These are phyloP conservation scores for Henricia sp. DNA, from an alignment of 53 echinoderm and acorn worm genomes.

Conservation along the genomic window DNA sequence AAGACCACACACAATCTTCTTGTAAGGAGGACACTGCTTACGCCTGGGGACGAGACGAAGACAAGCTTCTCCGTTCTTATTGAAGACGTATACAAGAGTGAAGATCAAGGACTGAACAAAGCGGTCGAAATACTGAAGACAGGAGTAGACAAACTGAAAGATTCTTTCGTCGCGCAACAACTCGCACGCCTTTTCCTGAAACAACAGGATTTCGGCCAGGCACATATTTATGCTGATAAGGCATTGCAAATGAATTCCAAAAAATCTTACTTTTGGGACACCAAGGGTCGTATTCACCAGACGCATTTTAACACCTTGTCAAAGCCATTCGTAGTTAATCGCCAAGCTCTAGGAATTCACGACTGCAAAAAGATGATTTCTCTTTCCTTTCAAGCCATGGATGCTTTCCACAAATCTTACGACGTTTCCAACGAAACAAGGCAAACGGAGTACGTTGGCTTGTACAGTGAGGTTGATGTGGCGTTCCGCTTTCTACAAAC, in stretches of 20 bases:
- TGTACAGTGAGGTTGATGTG: constrained; percentile 26
- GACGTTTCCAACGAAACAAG: neutral
- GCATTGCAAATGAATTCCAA: constrained; percentile 26
- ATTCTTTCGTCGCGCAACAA: constrained; percentile 62
- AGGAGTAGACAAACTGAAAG: constrained; percentile 36
- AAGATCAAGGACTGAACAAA: neutral
- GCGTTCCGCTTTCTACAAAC: constrained; percentile 30
- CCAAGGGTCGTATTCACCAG: constrained; percentile 64
- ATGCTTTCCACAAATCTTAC: constrained; percentile 36
- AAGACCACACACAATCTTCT: constrained; percentile 51
- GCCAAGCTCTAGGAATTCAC: neutral
- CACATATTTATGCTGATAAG: constrained; percentile 49
- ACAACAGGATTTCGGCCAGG: constrained; percentile 36
- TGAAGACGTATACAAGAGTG: constrained; percentile 15
- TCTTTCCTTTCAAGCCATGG: constrained; percentile 32
- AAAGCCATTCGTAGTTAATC: neutral
- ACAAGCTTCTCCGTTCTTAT: constrained; percentile 76
- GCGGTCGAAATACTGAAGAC: constrained; percentile 29
- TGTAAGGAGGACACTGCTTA: constrained; percentile 51
- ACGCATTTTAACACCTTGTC: constrained; percentile 9
- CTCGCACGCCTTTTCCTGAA: constrained; percentile 43
- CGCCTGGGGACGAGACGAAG: constrained; percentile 31
- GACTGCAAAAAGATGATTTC: neutral
- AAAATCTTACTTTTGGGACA: constrained; percentile 73
- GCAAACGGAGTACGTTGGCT: constrained; percentile 18